These are phyloP conservation scores for Ridgeia piscesae DNA, from an alignment of 1,140 invertebrate species.

Conservation along the genomic window DNA sequence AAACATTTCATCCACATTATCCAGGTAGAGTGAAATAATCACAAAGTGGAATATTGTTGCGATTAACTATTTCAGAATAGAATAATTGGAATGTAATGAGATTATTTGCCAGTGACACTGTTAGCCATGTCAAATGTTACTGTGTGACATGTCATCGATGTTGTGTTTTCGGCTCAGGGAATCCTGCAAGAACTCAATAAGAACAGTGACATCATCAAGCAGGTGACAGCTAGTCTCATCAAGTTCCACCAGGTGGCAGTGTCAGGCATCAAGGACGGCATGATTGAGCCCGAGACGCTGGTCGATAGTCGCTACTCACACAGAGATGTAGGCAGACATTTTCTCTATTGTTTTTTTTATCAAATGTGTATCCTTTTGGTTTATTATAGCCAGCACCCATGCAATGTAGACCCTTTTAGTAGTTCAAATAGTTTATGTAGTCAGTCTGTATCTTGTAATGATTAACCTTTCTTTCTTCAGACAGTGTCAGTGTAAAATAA, in stretches of 20 bases:
- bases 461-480: too few species aligned
- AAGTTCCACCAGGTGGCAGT: conserved; percentile 60
- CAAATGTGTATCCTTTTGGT: background rate
- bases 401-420: too few species aligned
- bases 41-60: background rate
- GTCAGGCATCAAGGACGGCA: conserved; percentile 36
- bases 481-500: too few species aligned
- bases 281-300: conserved; percentile 46
- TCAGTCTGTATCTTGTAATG: too few species aligned
- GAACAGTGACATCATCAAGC: conserved; percentile 60
- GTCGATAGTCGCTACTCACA: conserved; percentile 61
- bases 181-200: conserved; percentile 60
- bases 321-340: conserved; percentile 53
- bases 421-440: too few species aligned
- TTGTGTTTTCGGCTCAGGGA: conserved; percentile 45
- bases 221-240: conserved; percentile 59
- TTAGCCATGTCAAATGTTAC: background rate
- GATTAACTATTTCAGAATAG: background rate
- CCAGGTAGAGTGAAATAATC: background rate
- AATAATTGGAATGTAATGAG: background rate
- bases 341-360: background rate
- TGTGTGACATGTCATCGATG: background rate
- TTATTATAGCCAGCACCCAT: too few species aligned
- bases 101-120: conserved; percentile 17
- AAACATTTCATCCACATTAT: background rate